Evolutionary conservation across 2,113 vertebrate species (phyloP).

Genomic region (Scalopus aquaticus): DNA sequence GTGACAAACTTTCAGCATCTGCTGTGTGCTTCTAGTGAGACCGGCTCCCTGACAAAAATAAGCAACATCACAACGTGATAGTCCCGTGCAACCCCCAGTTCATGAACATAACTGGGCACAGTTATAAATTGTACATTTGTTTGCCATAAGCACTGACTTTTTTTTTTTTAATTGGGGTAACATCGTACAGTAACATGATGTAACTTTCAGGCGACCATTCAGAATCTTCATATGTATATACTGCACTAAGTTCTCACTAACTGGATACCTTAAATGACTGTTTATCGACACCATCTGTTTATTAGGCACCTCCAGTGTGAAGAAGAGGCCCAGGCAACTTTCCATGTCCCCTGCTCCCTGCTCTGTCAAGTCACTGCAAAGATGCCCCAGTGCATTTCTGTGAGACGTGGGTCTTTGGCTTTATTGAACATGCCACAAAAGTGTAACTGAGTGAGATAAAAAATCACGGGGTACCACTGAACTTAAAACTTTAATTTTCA

Average conservation of each 20-base stretch:
- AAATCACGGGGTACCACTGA: background rate
- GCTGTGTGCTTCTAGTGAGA: background rate
- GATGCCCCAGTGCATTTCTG: background rate
- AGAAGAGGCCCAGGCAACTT: background rate
- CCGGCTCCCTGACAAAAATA: background rate
- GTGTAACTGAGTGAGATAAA: background rate
- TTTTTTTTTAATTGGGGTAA: no score
- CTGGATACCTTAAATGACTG: background rate
- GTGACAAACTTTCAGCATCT: background rate
- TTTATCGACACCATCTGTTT: background rate
- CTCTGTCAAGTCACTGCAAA: background rate
- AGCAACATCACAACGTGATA: background rate
- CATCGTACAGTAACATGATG: no score
- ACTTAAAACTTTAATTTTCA: background rate
- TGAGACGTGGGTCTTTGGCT: background rate
- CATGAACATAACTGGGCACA: background rate
- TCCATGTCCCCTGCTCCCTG: rapidly evolving
- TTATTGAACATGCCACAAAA: background rate
- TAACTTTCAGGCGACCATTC: no score
- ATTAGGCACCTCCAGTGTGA: background rate
- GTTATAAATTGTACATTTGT: background rate
- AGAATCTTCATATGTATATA: no score
- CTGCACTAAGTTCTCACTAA: background rate
- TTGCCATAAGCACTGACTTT: background rate
- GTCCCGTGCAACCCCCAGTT: no score